Evolutionary conservation across 1,140 invertebrate species (phyloP).

Genomic region (Trinorchestia longiramus): DNA sequence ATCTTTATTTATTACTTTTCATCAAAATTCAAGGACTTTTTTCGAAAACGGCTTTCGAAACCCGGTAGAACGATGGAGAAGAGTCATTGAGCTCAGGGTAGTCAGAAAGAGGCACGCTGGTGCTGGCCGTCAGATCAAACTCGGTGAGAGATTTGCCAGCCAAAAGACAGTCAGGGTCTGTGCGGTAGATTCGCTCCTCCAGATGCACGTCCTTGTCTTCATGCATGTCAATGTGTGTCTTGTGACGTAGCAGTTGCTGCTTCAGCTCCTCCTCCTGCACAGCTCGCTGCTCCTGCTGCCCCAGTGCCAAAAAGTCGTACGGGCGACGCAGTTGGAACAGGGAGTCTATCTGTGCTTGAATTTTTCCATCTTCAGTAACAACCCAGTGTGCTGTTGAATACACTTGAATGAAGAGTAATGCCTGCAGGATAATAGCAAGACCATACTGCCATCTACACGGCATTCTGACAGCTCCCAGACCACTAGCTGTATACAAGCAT

Average conservation of each 20-base stretch:
- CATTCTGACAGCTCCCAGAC: neutral
- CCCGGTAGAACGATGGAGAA: too few relatives aligned
- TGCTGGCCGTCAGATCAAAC: constrained; percentile 80
- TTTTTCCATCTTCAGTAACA: constrained; percentile 56
- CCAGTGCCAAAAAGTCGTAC: constrained; percentile 83
- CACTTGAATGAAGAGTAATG: constrained; percentile 8
- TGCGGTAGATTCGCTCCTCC: constrained; percentile 76
- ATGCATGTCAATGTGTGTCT: constrained; percentile 70
- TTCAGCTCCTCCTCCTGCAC: constrained; percentile 77
- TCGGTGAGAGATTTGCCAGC: constrained; percentile 76
- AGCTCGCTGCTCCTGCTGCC: constrained; percentile 83
- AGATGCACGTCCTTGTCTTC: constrained; percentile 74
- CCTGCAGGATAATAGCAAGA: neutral
- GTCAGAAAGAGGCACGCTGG: constrained; percentile 69
- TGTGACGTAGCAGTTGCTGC: constrained; percentile 77
- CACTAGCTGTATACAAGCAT: neutral
- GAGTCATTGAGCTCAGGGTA: constrained; percentile 62
- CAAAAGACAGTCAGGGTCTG: constrained; percentile 79
- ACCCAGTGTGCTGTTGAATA: constrained; percentile 57
- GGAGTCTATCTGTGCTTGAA: constrained; percentile 52
- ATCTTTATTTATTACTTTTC: too few relatives aligned
- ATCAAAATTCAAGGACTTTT: too few relatives aligned
- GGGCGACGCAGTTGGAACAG: constrained; percentile 83
- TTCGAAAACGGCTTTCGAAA: too few relatives aligned
- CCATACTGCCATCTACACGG: neutral